These are phyloP conservation scores for Muntiacus muntjak DNA, from an alignment of 2,113 vertebrate species.

Conservation along the genomic window DNA sequence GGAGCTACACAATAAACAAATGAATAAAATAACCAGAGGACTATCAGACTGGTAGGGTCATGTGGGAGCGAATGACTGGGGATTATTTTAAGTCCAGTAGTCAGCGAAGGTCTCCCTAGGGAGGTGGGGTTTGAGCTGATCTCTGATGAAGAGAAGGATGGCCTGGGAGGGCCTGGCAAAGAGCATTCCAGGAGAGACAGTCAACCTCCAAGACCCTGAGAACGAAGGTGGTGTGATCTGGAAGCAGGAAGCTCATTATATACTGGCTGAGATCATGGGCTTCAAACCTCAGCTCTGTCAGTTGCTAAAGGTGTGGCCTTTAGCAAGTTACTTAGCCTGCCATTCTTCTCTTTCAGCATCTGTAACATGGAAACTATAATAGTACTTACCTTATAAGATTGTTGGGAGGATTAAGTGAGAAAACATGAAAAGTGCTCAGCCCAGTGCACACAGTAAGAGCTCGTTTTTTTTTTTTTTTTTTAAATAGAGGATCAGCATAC, in stretches of 20 bases:
- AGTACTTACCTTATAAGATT: not conserved
- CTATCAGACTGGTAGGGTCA: not conserved
- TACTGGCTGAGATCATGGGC: not conserved
- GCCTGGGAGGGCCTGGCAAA: not conserved
- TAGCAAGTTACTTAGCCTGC: not conserved
- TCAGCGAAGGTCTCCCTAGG: not conserved
- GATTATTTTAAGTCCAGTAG: not conserved
- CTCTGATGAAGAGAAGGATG: not conserved
- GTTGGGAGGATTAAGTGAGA: not conserved
- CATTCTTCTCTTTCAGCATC: not conserved
- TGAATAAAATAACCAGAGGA: not conserved
- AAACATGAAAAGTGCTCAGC: not conserved
- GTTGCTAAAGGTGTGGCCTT: not conserved
- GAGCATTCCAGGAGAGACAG: not conserved
- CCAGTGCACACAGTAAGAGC: not conserved
- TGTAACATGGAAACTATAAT: not conserved
- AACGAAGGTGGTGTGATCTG: not conserved
- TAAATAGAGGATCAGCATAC: not conserved
- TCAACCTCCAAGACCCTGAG: not conserved
- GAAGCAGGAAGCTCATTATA: not conserved
- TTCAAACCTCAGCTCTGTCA: not conserved
- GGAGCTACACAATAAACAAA: not conserved
- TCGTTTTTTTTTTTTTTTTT: not conserved
- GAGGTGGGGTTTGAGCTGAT: not conserved
- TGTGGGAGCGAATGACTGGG: not conserved